Evolutionary conservation across 2,113 vertebrate genomes (phyloP).

Genomic region (Nansenia antarctica): DNA sequence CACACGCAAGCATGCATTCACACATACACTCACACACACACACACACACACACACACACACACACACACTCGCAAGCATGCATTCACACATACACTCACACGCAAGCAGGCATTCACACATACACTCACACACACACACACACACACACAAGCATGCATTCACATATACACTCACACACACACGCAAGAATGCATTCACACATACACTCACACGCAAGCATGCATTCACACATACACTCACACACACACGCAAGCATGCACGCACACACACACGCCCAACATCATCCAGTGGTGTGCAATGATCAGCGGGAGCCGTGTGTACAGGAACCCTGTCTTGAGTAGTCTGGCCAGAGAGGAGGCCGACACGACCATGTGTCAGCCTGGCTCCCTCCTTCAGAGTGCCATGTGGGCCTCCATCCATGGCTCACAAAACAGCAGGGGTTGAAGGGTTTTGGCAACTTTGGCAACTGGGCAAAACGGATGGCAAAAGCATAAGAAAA

Average conservation of each 20-base stretch:
- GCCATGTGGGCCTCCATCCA: neutral
- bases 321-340: neutral
- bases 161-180: neutral
- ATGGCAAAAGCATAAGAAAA: neutral
- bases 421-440: neutral
- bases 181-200: neutral
- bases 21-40: no score
- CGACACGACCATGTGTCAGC: neutral
- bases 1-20: no score
- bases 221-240: no score
- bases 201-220: neutral
- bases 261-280: neutral
- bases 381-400: neutral
- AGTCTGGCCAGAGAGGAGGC: neutral
- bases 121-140: constrained; percentile 7
- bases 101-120: neutral
- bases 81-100: neutral
- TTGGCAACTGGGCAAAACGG: no score
- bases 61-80: no score
- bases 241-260: constrained; percentile 3
- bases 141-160: no score
- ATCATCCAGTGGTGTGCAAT: neutral
- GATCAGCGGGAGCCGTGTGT: neutral
- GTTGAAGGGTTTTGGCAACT: neutral
- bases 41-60: neutral